A percentile compares a stretch with the other conserved stretches of the same genome.
Conservation (phyloP, 2,113 vertebrate genomes). For the Hoplias malabaricus region DNA sequence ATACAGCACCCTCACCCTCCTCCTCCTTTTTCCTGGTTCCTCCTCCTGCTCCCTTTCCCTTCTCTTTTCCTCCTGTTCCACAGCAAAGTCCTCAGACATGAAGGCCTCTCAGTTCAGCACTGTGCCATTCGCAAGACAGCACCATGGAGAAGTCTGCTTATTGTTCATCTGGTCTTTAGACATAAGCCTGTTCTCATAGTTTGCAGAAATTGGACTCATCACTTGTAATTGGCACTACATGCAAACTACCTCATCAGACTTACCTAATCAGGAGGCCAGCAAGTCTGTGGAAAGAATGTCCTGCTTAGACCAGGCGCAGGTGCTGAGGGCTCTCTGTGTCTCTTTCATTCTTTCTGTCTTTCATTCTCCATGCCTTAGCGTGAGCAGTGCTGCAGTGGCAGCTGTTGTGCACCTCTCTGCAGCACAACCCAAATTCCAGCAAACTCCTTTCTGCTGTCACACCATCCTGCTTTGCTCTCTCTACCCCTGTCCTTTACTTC, state of each 20-base stretch:
- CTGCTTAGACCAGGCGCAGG: not conserved
- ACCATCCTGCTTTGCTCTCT: constrained; percentile 36
- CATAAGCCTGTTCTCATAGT: not conserved
- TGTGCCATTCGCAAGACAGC: not conserved
- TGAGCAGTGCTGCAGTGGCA: constrained; percentile 51
- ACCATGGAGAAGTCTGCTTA: constrained; percentile 19
- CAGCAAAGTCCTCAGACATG: constrained; percentile 63
- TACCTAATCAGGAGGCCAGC: constrained; percentile 14
- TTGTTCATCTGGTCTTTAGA: constrained; percentile 3
- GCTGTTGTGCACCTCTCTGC: constrained; percentile 54
- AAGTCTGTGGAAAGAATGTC: constrained; percentile 18
- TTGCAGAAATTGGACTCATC: not conserved
- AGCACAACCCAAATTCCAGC: constrained; percentile 52
- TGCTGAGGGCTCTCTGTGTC: not conserved
- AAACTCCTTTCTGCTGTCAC: constrained; percentile 40
- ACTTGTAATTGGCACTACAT: not conserved
- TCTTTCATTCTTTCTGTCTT: constrained; percentile 1
- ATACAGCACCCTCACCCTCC: constrained; percentile 60
- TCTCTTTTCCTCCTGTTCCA: constrained; percentile 49
- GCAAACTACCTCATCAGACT: not conserved
- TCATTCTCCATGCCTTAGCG: not conserved
- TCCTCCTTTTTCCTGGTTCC: constrained; percentile 16
- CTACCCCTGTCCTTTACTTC: constrained; percentile 28
- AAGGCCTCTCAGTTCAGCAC: constrained; percentile 47
- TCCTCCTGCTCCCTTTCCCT: constrained; percentile 47